Base-by-base conservation (phyloP, 2,888 invertebrate species). In the Laspeyria flexula region DNA sequence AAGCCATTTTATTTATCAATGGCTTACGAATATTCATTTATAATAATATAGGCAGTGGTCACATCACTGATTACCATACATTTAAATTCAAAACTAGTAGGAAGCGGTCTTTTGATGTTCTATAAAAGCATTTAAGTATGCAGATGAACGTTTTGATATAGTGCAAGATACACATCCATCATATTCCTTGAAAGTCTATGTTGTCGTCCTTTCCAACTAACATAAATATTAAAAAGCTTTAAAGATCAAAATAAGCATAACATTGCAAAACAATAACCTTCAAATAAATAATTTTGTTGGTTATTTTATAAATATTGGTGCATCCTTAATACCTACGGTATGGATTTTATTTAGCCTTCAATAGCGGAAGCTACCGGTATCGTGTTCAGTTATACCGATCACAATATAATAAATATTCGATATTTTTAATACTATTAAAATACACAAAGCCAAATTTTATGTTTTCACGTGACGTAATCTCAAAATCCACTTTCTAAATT, bases 161-260 rank as follows among this genome's bases (percentile, higher is more conserved):
- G 43, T 15, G 12, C n/a, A 12, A 25, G 35, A 42, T 35, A 40
- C 18, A 13, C 21, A 46, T 40, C 25, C 10, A 50, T 38, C 45
- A 48, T 33, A 9, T 27, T 9, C 16, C 27, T 44, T 12, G 11
- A 37, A 35, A 46, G 37, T 45, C 23, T 33, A 23, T 33, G 3
- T 29, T 39, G 13, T 34, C 49, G 57, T 39, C 59, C 43, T 60
- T 70, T 65, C 47, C 23, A 51, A 54, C 42, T 45, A 48, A 46
- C 45, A 65, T 69, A 43, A 47, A 67, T 67, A 65, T 65, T 70
- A 53, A 65, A 46, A 15, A 60, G 49, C 49, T 16, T 55, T 62
- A 71, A 73, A 75, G 63, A 74, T 47, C 67, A 73, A 71, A 70
- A 73, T 73, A 64, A 59, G 50, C 65, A 70, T 67, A 70, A 41